Base-by-base conservation (phyloP, 2,888 invertebrate species). In the Disparrhopalites patrizii region DNA sequence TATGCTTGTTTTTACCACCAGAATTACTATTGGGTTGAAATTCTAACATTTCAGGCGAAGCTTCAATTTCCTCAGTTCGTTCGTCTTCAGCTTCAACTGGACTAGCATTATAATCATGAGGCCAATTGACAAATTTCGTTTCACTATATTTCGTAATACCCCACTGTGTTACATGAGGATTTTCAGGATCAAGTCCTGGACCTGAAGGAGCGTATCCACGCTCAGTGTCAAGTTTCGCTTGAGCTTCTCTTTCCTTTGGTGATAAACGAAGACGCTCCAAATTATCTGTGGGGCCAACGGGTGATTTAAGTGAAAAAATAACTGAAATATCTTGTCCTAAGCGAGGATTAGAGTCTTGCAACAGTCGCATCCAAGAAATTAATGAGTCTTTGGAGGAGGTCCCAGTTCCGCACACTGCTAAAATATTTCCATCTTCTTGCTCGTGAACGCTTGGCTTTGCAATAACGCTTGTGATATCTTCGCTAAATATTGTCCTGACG, bases 321-420 rank as follows among this genome's bases (percentile, higher is more conserved):
- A 96, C 85, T n/a, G 93, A 90, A 75, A 91, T 84, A 68, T 83
- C 82, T 60, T 67, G 66, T 58, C 85, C 83, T 66, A 97, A 80
- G 10, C 82, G 78, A 0, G 91, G 88, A 80, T 93, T 92, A 0
- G 84, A 73, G 66, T 83, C 84, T 79, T 94, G 90, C 71, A 94
- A 78, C 76, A 89, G 83, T 61, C 92, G 84, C 76, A 95, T 86
- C 94, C 91, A 97, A 0, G 93, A 92, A n/a, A 95, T 80, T 7
- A 97, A 80, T 0, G 96, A 95, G 80, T 95, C 94, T 80, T 91
- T 87, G 66, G 89, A 88, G 18, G 91, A 91, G 10, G 91, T 89
- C 58, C 96, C 96, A 66, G 96, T 95, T 28, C 93, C 92, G 81
- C 93, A 93, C 58, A 93, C 83, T 8, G 88, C 89, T 72, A 92